These are phyloP conservation scores for Eremophila alpestris DNA, from an alignment of 2,797 vertebrate genomes.

Conservation along the genomic window DNA sequence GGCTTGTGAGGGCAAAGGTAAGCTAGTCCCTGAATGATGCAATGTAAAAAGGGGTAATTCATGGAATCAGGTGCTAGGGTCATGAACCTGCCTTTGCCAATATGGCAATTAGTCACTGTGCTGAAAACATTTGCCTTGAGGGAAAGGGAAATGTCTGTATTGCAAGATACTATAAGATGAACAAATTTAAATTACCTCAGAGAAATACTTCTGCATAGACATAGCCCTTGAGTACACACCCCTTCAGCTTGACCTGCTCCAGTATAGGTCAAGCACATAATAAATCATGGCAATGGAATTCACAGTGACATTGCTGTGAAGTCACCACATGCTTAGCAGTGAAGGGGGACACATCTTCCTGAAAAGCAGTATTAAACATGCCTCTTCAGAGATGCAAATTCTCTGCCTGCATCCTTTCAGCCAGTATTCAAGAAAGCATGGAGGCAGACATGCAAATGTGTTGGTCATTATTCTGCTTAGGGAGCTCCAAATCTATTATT, in stretches of 20 bases:
- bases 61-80: neutral
- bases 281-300: neutral
- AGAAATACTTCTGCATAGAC: neutral
- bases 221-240: neutral
- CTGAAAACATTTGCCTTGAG: conserved; percentile 9
- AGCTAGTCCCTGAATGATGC: neutral
- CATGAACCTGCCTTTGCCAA: neutral
- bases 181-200: neutral
- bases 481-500: neutral
- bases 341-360: neutral
- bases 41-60: neutral
- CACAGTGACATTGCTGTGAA: neutral
- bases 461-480: neutral
- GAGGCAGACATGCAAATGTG: neutral
- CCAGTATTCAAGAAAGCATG: neutral
- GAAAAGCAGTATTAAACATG: neutral
- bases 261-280: neutral
- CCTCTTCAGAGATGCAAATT: neutral
- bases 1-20: neutral
- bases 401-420: neutral
- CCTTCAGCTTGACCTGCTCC: neutral
- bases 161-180: neutral
- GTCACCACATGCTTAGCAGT: neutral
- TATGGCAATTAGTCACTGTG: neutral
- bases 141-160: neutral